Evolutionary conservation across 2,797 vertebrate species (phyloP).

Genomic region (Urosaurus nigricauda): DNA sequence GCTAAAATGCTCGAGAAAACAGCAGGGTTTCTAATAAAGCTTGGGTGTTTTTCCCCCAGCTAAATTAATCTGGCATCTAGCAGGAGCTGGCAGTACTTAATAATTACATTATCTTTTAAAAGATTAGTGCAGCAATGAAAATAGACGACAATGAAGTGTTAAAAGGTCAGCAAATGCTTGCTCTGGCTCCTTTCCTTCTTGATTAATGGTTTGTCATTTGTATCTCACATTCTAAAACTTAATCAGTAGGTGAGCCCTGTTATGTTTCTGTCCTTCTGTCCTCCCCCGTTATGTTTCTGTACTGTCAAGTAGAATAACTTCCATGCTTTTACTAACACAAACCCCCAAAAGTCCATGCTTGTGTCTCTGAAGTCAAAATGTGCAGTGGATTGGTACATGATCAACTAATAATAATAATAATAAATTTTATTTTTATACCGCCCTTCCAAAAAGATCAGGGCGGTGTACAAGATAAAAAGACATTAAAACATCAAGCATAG

Average conservation of each 20-base stretch:
- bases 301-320: conserved; percentile 6
- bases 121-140: neutral
- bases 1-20: conserved; percentile 7
- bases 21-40: conserved; percentile 35
- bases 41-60: neutral
- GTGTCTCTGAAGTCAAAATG: conserved; percentile 28
- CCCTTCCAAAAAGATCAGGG: too few relatives aligned
- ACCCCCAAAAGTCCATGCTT: neutral
- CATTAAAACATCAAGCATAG: too few relatives aligned
- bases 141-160: conserved; percentile 21
- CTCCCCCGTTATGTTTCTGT: neutral
- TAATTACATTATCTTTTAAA: conserved; percentile 36
- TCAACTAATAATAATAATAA: too few relatives aligned
- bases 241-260: neutral
- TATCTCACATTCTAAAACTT: neutral
- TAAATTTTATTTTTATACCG: too few relatives aligned
- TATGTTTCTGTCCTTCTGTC: conserved; percentile 20
- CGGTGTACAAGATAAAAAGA: too few relatives aligned
- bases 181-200: neutral
- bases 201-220: neutral
- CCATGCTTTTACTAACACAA: neutral
- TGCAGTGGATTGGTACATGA: neutral
- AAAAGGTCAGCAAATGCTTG: conserved; percentile 14
- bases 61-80: conserved; percentile 50
- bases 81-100: conserved; percentile 39